These are phyloP conservation scores for Raphicerus campestris DNA, from an alignment of 2,113 vertebrate genomes.

Conservation along the genomic window DNA sequence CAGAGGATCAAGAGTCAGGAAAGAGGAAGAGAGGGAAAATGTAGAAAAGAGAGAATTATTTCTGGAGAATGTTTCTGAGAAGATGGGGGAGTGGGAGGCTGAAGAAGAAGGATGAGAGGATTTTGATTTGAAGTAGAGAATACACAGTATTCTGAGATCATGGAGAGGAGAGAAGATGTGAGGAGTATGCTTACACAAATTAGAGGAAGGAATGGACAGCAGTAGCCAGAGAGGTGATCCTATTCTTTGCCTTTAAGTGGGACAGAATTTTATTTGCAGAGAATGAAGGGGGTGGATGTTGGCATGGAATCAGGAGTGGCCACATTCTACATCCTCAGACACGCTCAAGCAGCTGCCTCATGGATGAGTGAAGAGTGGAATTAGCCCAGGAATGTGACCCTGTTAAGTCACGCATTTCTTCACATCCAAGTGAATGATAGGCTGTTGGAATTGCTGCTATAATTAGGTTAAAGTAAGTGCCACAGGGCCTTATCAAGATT, in stretches of 20 bases:
- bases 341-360: conserved; percentile 20
- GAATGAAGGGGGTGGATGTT: not conserved
- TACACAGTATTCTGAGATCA: not conserved
- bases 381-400: conserved; percentile 52
- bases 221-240: not conserved
- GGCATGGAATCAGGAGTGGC: not conserved
- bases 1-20: not conserved
- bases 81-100: not conserved
- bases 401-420: conserved; percentile 18
- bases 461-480: conserved; percentile 44
- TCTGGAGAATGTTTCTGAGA: not conserved
- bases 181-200: not conserved
- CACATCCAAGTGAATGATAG: not conserved
- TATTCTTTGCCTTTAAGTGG: not conserved
- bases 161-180: not conserved
- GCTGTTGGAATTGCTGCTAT: conserved; percentile 1
- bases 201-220: not conserved
- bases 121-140: not conserved
- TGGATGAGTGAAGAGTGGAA: not conserved
- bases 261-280: not conserved
- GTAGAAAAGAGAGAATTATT: not conserved
- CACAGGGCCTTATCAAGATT: conserved; percentile 11
- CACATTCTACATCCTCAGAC: not conserved
- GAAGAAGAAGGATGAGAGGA: not conserved
- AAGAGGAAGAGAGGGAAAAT: not conserved